These are phyloP conservation scores for Megastigmus dorsalis DNA, from an alignment of 2,888 invertebrate genomes.

Conservation along the genomic window DNA sequence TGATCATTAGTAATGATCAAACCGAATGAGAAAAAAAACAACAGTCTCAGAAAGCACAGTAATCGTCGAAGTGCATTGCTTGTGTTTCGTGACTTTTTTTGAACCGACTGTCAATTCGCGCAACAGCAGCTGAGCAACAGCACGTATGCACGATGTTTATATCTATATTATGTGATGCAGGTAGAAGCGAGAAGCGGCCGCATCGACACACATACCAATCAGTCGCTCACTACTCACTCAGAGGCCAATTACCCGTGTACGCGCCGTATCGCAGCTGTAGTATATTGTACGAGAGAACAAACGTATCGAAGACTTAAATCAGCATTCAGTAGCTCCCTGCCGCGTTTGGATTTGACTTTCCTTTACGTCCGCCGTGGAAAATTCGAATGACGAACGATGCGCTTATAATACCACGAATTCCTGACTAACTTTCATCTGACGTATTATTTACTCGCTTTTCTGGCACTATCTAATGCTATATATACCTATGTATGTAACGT, in stretches of 20 bases:
- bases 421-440: too few species aligned
- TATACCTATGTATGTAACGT: too few species aligned
- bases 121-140: slow-evolving; percentile 15
- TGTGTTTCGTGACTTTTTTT: slow-evolving; percentile 6
- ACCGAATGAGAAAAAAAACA: not conserved
- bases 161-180: not conserved
- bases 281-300: not conserved
- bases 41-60: too few species aligned
- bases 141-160: not conserved
- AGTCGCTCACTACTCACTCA: not conserved
- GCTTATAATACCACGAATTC: too few species aligned
- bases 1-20: slow-evolving; percentile 24
- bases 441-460: too few species aligned
- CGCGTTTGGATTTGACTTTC: too few species aligned
- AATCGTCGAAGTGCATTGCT: not conserved
- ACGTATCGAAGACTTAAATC: not conserved
- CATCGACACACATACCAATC: not conserved
- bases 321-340: too few species aligned
- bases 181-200: too few species aligned
- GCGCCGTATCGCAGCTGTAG: too few species aligned
- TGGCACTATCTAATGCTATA: too few species aligned
- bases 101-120: slow-evolving; percentile 20
- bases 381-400: not conserved
- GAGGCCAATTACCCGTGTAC: not conserved
- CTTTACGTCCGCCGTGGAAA: too few species aligned